These are phyloP conservation scores for Micoletzkya japonica DNA, from an alignment of 2,888 invertebrate genomes.

Conservation along the genomic window DNA sequence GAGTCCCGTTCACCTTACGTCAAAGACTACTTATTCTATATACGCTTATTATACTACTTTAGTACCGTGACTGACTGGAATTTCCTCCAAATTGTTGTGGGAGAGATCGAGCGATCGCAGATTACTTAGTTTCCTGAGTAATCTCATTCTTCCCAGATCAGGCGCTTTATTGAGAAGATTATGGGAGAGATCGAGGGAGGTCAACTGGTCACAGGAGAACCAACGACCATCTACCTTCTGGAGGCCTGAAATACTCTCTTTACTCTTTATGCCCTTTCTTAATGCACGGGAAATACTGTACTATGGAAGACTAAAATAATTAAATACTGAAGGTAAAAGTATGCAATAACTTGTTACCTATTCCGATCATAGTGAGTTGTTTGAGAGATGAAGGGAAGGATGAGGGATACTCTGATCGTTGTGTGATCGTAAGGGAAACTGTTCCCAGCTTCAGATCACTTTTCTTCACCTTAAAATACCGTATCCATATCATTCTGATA, in stretches of 20 bases:
- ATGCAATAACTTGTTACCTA: too few relatives aligned
- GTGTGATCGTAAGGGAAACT: not conserved
- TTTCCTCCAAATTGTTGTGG: not conserved
- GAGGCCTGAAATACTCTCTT: not conserved
- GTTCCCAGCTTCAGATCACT: not conserved
- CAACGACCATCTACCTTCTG: constrained; percentile 10
- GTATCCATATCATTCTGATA: too few relatives aligned
- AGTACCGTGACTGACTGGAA: not conserved
- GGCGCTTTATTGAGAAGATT: constrained; percentile 8
- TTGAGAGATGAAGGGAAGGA: constrained; percentile 2
- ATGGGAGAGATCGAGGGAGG: constrained; percentile 13
- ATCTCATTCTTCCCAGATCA: not conserved
- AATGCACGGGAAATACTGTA: not conserved
- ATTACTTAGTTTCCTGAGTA: not conserved
- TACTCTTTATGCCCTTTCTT: not conserved
- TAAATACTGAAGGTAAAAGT: not conserved
- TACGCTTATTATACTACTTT: not conserved
- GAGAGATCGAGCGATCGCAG: constrained; percentile 6
- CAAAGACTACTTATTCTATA: too few relatives aligned
- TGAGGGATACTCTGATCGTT: not conserved
- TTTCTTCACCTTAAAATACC: constrained; percentile 12
- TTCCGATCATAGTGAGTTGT: not conserved
- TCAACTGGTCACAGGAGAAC: constrained; percentile 9
- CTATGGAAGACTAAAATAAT: not conserved
- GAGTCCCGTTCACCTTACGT: too few relatives aligned